Percentiles rank a stretch among this genome's conserved stretches.
phyloP scores from a whole-genome alignment of 2,797 vertebrate genomes.

The Argya squamiceps region DNA sequence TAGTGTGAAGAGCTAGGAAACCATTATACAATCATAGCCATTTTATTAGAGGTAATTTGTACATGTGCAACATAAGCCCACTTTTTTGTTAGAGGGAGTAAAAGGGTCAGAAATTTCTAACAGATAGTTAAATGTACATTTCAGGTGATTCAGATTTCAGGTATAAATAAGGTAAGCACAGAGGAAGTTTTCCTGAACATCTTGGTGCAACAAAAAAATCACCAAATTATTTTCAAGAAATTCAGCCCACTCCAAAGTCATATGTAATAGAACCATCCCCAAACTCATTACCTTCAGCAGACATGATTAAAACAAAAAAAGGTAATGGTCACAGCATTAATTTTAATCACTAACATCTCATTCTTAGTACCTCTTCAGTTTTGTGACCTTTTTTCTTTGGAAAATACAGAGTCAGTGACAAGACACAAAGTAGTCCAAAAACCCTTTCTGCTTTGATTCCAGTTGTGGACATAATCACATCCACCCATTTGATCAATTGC shows the following conservation, averaged over 20 bases:
- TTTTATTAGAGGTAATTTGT: neutral
- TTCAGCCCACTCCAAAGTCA: neutral
- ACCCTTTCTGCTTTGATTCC: neutral
- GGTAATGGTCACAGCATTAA: neutral
- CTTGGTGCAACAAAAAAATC: neutral
- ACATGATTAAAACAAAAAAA: neutral
- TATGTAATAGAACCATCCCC: neutral
- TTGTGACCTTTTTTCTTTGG: neutral
- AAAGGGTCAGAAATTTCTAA: neutral
- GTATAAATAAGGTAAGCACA: neutral
- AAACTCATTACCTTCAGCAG: neutral
- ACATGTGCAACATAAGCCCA: neutral
- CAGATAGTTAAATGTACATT: neutral
- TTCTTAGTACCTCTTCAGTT: neutral
- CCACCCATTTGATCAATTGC: neutral
- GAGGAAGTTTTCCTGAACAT: neutral
- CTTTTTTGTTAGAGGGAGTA: neutral
- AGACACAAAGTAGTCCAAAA: neutral
- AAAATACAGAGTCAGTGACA: neutral
- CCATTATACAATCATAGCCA: neutral
- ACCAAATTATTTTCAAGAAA: neutral
- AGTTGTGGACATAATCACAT: neutral
- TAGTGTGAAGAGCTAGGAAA: neutral
- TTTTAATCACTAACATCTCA: neutral
- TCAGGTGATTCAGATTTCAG: neutral